These are phyloP conservation scores for Panulirus ornatus DNA, from an alignment of 1,140 invertebrate genomes.

Conservation along the genomic window DNA sequence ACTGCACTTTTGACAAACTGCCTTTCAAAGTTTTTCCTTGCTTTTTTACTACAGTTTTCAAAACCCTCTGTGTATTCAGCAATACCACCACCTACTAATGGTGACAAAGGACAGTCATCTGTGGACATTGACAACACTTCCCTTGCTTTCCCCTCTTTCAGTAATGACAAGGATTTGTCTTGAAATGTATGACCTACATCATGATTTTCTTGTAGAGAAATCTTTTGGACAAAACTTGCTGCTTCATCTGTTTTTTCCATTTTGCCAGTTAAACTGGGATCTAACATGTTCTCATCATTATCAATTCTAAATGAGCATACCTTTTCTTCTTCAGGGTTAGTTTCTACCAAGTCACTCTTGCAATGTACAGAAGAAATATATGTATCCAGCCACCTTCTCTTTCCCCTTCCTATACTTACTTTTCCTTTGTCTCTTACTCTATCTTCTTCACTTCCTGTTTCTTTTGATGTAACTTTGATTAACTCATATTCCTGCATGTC, in stretches of 20 bases:
- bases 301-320: background rate
- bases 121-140: background rate
- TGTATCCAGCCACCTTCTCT: background rate
- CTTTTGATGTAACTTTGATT: background rate
- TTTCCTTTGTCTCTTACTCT: background rate
- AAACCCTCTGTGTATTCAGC: background rate
- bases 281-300: background rate
- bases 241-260: background rate
- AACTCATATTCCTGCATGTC: background rate
- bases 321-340: background rate
- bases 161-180: too few species aligned
- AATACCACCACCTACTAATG: background rate
- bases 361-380: background rate
- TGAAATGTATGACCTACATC: background rate
- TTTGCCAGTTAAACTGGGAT: too few species aligned
- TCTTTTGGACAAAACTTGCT: background rate
- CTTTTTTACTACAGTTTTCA: background rate
- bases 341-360: background rate
- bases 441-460: conserved; percentile 22
- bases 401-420: conserved; percentile 8
- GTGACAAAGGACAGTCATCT: background rate
- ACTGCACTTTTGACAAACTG: background rate
- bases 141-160: too few species aligned
- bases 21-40: too few species aligned
- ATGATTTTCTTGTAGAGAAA: background rate